Evolutionary conservation across 2,797 vertebrate species (phyloP).

Genomic region (Lacerta bilineata): DNA sequence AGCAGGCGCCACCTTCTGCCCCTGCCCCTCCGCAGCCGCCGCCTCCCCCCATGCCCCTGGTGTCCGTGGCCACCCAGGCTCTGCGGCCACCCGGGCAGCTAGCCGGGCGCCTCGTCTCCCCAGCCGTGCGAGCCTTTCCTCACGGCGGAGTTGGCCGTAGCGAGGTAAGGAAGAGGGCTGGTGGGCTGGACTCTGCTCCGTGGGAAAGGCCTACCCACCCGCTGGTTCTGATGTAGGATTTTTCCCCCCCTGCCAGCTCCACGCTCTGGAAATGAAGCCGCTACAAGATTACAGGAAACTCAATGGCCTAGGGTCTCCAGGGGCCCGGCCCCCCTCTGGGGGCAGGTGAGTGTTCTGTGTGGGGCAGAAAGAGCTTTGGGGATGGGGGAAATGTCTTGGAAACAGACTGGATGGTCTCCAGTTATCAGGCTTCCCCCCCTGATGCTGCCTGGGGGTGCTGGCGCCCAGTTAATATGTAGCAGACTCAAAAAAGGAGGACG

Average conservation of each 20-base stretch:
- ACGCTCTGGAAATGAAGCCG: conserved; percentile 75
- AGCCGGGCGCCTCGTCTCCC: conserved; percentile 70
- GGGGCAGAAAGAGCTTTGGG: neutral
- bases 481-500: neutral
- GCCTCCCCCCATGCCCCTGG: conserved; percentile 71
- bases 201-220: accelerated
- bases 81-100: conserved; percentile 71
- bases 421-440: too few species aligned
- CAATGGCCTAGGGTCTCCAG: conserved; percentile 66
- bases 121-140: conserved; percentile 70
- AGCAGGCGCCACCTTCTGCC: conserved; percentile 51
- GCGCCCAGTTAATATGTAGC: neutral
- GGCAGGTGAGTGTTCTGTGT: conserved; percentile 61
- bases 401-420: neutral
- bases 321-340: conserved; percentile 59
- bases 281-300: conserved; percentile 74
- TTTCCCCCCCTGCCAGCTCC: conserved; percentile 53
- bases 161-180: conserved; percentile 60
- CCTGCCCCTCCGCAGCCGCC: conserved; percentile 69
- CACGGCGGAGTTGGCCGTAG: conserved; percentile 63
- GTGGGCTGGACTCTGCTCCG: neutral
- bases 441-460: too few species aligned
- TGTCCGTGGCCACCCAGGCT: conserved; percentile 72
- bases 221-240: accelerated
- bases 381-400: neutral